These are phyloP conservation scores for Poeciliopsis presidionis DNA, from an alignment of 2,797 vertebrate genomes.

Conservation along the genomic window DNA sequence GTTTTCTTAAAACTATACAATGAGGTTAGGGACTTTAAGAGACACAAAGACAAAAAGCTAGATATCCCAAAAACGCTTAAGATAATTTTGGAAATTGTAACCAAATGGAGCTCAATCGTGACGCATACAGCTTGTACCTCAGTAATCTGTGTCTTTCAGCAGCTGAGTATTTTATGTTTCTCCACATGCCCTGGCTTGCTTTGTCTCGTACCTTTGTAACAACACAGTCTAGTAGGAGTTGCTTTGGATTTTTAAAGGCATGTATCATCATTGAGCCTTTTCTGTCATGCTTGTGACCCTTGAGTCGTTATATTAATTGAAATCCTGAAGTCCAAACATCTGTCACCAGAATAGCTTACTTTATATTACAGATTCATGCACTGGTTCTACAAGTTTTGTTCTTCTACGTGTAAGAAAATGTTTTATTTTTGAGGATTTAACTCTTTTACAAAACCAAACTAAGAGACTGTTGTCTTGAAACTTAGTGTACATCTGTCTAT, in stretches of 20 bases:
- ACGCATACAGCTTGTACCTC: background rate
- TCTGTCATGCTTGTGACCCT: background rate
- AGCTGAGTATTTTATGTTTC: slow-evolving; percentile 28
- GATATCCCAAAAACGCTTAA: background rate
- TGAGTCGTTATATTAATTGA: background rate
- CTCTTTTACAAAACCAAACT: background rate
- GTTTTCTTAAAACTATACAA: background rate
- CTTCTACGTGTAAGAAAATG: background rate
- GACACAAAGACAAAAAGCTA: background rate
- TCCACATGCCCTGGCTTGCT: slow-evolving; percentile 59
- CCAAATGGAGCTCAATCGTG: background rate
- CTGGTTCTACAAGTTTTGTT: background rate
- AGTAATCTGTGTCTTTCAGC: slow-evolving; percentile 7
- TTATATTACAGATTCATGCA: background rate
- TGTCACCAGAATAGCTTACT: background rate
- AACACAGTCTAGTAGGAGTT: slow-evolving; percentile 29
- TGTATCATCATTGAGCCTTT: background rate
- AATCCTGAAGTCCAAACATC: background rate
- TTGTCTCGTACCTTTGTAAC: background rate
- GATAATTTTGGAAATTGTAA: background rate
- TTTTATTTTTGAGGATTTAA: background rate
- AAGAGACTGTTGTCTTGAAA: background rate
- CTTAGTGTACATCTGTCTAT: background rate
- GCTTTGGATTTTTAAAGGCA: slow-evolving; percentile 11
- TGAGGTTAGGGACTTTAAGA: background rate